phyloP scores from a whole-genome alignment of 1,140 invertebrate genomes.

The Agrypnia vestita region DNA sequence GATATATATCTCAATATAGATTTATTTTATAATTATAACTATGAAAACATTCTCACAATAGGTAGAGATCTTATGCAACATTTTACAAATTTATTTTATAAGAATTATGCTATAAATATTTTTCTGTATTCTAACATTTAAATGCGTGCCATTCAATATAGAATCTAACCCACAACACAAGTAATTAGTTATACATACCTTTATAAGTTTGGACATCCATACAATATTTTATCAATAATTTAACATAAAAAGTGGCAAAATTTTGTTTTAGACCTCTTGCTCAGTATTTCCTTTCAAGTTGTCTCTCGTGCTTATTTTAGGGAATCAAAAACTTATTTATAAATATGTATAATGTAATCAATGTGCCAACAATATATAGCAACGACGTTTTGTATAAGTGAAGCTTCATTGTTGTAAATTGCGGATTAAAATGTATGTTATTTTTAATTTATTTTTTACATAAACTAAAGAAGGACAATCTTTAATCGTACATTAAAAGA shows the following conservation, averaged over 20 bases:
- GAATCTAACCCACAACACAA: neutral
- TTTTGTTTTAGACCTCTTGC: neutral
- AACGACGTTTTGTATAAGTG: conserved; percentile 49
- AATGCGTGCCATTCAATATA: neutral
- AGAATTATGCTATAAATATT: too few relatives aligned
- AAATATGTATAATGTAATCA: conserved; percentile 11
- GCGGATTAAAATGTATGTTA: conserved; percentile 11
- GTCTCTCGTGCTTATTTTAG: conserved; percentile 13
- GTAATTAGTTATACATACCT: too few relatives aligned
- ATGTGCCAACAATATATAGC: conserved; percentile 51
- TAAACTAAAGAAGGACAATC: conserved; percentile 35
- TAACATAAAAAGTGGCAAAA: too few relatives aligned
- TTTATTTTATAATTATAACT: too few relatives aligned
- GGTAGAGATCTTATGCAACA: too few relatives aligned
- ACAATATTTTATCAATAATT: too few relatives aligned
- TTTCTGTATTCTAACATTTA: too few relatives aligned
- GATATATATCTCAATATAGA: too few relatives aligned
- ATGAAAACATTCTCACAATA: too few relatives aligned
- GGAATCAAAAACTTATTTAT: neutral
- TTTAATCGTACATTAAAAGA: neutral
- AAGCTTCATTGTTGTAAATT: conserved; percentile 37
- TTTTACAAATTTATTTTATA: too few relatives aligned
- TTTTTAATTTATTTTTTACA: conserved; percentile 26
- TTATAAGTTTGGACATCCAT: too few relatives aligned
- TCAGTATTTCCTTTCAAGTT: neutral